Conservation (phyloP, 2,888 invertebrate genomes). For the Chironomus tentans region DNA sequence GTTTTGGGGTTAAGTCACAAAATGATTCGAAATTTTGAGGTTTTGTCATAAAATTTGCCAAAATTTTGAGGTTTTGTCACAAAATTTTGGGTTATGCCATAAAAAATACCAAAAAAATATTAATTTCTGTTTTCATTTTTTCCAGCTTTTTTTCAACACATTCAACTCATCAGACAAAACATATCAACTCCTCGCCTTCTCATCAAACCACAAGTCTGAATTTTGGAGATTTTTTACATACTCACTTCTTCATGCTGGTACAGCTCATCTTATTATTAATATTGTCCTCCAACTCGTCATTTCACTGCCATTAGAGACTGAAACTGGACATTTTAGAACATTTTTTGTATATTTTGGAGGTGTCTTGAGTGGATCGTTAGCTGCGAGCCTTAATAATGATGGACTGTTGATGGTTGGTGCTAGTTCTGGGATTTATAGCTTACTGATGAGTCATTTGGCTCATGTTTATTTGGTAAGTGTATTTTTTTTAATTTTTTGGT, state of each 20-base stretch:
- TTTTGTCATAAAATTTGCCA: no score
- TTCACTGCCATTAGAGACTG: constrained; percentile 52
- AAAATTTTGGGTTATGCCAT: no score
- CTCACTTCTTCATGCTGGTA: constrained; percentile 68
- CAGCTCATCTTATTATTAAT: constrained; percentile 68
- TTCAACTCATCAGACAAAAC: not conserved
- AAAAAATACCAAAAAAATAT: no score
- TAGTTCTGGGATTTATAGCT: constrained; percentile 82
- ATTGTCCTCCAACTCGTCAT: constrained; percentile 51
- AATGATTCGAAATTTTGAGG: no score
- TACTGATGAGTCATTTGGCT: constrained; percentile 77
- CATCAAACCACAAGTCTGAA: constrained; percentile 16
- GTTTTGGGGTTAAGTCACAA: no score
- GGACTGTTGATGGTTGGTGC: constrained; percentile 73
- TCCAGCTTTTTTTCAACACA: constrained; percentile 21
- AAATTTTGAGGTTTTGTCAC: no score
- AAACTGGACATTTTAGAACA: constrained; percentile 67
- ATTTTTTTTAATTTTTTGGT: constrained; percentile 27
- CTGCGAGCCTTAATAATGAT: constrained; percentile 65
- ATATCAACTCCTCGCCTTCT: constrained; percentile 21
- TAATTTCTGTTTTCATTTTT: not conserved
- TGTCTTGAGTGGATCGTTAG: constrained; percentile 65
- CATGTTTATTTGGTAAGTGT: constrained; percentile 62
- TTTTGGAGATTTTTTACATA: constrained; percentile 74
- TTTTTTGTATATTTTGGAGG: constrained; percentile 64